Conservation (phyloP, 2,113 vertebrate genomes). For the Channa argus region DNA sequence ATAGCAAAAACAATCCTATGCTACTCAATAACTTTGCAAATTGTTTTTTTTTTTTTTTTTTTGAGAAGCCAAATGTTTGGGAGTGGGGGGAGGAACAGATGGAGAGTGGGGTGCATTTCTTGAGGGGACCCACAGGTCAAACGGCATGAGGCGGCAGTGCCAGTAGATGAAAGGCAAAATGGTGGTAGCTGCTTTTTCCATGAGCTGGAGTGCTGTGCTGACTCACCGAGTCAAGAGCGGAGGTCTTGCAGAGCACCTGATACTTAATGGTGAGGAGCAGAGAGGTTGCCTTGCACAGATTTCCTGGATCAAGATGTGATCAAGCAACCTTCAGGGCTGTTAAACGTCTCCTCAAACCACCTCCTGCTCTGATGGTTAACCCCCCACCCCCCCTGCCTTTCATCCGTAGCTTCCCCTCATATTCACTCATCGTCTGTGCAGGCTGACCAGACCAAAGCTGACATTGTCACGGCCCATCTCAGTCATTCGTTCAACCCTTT, state of each 20-base stretch:
- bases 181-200: not conserved
- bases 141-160: constrained; percentile 6
- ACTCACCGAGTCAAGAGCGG: constrained; percentile 8
- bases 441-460: constrained; percentile 57
- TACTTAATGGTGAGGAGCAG: not conserved
- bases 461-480: constrained; percentile 65
- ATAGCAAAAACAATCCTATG: constrained; percentile 42
- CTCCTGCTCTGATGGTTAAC: not conserved
- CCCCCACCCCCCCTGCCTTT: not conserved
- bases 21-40: constrained; percentile 24
- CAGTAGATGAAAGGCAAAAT: constrained; percentile 32
- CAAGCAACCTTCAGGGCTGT: not conserved
- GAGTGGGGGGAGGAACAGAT: constrained; percentile 11
- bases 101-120: constrained; percentile 8
- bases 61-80: too few species aligned
- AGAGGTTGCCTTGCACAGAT: not conserved
- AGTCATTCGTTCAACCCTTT: constrained; percentile 42
- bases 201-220: constrained; percentile 4
- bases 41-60: not conserved
- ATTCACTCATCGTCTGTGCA: constrained; percentile 40
- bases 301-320: not conserved
- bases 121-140: constrained; percentile 33
- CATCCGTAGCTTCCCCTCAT: constrained; percentile 12
- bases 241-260: not conserved
- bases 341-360: not conserved